A percentile compares a stretch with the other conserved stretches of the same genome.
These are phyloP conservation scores for Papilio elwesi DNA, from an alignment of 2,888 invertebrate species.

Conservation along the genomic window DNA sequence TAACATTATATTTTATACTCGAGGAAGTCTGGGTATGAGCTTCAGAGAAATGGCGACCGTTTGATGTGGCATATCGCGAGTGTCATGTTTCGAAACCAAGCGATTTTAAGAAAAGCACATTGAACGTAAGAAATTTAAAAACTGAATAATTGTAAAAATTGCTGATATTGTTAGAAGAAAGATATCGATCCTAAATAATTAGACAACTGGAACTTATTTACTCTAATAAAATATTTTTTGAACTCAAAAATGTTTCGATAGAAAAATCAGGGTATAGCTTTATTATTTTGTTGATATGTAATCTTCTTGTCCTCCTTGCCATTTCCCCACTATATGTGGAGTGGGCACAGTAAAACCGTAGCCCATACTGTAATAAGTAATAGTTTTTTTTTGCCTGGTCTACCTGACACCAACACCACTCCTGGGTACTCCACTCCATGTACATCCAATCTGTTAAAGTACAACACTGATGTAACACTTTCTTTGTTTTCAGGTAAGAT, in stretches of 20 bases:
- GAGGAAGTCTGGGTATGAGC: background rate
- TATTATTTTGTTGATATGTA: no score
- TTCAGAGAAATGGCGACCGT: background rate
- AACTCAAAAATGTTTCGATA: no score
- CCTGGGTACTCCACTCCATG: no score
- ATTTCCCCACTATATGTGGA: no score
- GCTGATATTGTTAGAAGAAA: background rate
- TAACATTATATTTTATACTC: background rate
- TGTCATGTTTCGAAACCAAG: background rate
- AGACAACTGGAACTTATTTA: background rate
- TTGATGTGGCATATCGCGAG: background rate
- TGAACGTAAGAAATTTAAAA: background rate
- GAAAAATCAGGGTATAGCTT: no score
- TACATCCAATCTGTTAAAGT: no score
- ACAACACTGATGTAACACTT: background rate
- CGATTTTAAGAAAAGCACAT: no score
- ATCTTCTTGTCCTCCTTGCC: no score
- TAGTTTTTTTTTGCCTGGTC: no score
- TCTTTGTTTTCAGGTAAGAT: constrained; percentile 25
- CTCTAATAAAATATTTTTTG: background rate
- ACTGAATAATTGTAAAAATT: background rate
- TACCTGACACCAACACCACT: no score
- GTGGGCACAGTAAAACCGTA: no score
- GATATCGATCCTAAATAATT: background rate
- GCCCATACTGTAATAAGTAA: no score